Percentiles rank a stretch among this genome's conserved stretches.
Conservation (phyloP, 2,113 vertebrate species). For the Larimichthys polyactis region DNA sequence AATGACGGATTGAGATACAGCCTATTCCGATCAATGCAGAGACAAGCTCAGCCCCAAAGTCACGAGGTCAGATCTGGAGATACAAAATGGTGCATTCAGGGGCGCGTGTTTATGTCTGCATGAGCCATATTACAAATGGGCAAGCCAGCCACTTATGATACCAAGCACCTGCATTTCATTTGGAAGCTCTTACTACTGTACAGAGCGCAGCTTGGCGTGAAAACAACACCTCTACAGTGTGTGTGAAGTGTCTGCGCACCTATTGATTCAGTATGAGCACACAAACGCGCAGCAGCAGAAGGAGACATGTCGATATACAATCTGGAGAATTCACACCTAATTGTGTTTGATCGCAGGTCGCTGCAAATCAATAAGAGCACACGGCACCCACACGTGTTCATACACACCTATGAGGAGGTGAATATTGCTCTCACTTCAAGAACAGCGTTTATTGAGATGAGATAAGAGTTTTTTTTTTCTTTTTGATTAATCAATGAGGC, state of each 20-base stretch:
- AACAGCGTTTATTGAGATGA: neutral
- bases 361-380: constrained; percentile 64
- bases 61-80: constrained; percentile 12
- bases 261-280: constrained; percentile 45
- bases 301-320: constrained; percentile 58
- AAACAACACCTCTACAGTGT: constrained; percentile 39
- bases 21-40: constrained; percentile 40
- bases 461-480: neutral
- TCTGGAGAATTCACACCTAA: constrained; percentile 73
- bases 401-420: neutral
- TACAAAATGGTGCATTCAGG: neutral
- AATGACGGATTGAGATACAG: constrained; percentile 50
- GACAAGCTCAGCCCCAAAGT: constrained; percentile 1
- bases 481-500: constrained; percentile 3
- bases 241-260: constrained; percentile 27
- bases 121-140: neutral
- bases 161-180: constrained; percentile 1
- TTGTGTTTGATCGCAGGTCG: constrained; percentile 77
- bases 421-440: neutral
- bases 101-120: neutral
- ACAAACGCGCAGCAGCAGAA: constrained; percentile 24
- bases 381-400: constrained; percentile 30
- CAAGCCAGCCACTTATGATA: neutral
- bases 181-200: neutral
- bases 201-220: constrained; percentile 6